Percentiles rank a stretch among this genome's conserved stretches.
Evolutionary conservation across 2,113 vertebrate species (phyloP).

Genomic region (Nannospalax galili): DNA sequence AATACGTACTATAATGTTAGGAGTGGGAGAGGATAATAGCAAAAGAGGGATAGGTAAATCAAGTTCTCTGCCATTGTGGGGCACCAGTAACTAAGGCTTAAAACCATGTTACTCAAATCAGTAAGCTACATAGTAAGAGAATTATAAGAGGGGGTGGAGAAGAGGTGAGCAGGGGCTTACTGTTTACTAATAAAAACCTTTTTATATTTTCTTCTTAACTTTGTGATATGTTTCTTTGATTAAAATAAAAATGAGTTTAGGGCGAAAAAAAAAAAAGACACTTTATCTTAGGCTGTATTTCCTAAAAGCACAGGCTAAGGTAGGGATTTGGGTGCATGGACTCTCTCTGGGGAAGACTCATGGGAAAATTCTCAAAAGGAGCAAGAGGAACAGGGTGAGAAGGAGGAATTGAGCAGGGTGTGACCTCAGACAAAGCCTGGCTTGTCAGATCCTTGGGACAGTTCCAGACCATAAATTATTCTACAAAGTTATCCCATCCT

Average conservation of each 20-base stretch:
- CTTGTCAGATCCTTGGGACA: not conserved
- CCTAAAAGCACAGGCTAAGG: not conserved
- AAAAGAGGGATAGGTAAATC: not conserved
- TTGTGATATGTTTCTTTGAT: not conserved
- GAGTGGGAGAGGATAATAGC: not conserved
- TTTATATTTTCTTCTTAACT: not conserved
- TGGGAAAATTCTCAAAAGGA: not conserved
- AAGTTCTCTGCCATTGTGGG: not conserved
- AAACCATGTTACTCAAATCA: not conserved
- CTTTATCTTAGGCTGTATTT: not conserved
- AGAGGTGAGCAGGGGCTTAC: not conserved
- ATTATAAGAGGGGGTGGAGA: not conserved
- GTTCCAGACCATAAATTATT: not conserved
- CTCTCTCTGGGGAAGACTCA: not conserved
- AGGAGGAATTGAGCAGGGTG: not conserved
- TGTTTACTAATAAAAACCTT: not conserved
- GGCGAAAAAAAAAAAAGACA: not conserved
- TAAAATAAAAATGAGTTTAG: conserved; percentile 12
- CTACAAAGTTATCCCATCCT: not conserved
- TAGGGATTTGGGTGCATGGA: not conserved
- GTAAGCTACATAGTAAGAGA: not conserved
- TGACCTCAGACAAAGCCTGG: not conserved
- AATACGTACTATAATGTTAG: not conserved
- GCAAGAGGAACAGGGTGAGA: not conserved
- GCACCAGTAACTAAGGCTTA: not conserved